Percentiles rank a stretch among this genome's conserved stretches.
These are phyloP conservation scores for Leptogaster cylindrica DNA, from an alignment of 2,888 invertebrate species.

Conservation along the genomic window DNA sequence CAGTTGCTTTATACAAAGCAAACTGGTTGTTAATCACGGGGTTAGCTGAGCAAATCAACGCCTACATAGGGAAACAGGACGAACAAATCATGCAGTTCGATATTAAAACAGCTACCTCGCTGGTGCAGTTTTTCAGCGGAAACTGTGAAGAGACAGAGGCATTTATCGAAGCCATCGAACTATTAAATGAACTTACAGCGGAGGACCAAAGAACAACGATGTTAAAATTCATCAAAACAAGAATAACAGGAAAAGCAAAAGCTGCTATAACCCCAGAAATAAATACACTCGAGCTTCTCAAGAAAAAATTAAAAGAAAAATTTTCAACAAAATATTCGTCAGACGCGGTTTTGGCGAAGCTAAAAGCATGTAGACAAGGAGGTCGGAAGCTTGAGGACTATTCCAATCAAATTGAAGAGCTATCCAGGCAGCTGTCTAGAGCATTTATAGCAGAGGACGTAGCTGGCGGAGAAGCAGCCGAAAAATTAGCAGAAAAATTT, in stretches of 20 bases:
- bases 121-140: constrained; percentile 2
- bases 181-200: constrained; percentile 3
- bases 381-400: neutral
- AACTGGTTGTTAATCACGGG: too few species aligned
- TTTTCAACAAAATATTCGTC: neutral
- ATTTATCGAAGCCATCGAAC: neutral
- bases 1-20: too few species aligned
- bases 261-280: neutral
- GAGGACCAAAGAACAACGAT: neutral
- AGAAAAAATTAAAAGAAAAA: neutral
- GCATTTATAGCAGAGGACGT: neutral
- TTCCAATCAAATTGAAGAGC: neutral
- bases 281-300: neutral
- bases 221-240: constrained; percentile 28
- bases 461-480: neutral
- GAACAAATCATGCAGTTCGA: neutral
- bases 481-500: neutral
- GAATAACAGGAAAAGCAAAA: constrained; percentile 15
- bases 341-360: neutral
- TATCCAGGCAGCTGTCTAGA: neutral
- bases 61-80: neutral
- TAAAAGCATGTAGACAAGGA: neutral
- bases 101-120: constrained; percentile 17
- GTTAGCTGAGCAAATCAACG: too few species aligned
- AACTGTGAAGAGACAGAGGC: constrained; percentile 20